Percentiles rank a stretch among this genome's conserved stretches.
Evolutionary conservation across 2,888 invertebrate species (phyloP).

Genomic region (Hecatera dysodea): DNA sequence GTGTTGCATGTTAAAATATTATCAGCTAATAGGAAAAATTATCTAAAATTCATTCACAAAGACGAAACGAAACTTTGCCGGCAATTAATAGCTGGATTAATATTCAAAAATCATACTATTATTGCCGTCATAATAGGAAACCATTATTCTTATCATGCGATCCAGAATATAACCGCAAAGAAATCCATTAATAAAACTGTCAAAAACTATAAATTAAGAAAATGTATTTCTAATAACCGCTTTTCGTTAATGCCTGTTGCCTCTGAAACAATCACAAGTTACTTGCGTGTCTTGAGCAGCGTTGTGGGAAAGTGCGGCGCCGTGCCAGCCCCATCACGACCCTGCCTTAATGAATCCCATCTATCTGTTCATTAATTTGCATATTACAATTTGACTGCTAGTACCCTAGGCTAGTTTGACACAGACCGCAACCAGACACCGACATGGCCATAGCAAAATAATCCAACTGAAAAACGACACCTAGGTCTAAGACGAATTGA

Average conservation of each 20-base stretch:
- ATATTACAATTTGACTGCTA: conserved; percentile 81
- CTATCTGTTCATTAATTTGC: conserved; percentile 86
- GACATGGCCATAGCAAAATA: conserved; percentile 59
- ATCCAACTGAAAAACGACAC: conserved; percentile 45
- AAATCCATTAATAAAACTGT: conserved; percentile 46
- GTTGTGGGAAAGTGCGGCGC: conserved; percentile 77
- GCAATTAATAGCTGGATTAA: conserved; percentile 26
- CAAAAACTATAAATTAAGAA: conserved; percentile 27
- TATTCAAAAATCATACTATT: conserved; percentile 8
- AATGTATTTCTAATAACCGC: conserved; percentile 52
- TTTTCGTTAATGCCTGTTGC: conserved; percentile 53
- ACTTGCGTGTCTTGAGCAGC: conserved; percentile 78
- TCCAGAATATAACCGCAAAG: conserved; percentile 4
- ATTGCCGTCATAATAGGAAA: background rate
- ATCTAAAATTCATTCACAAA: conserved; percentile 5
- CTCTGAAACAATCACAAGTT: conserved; percentile 65
- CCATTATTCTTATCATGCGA: conserved; percentile 42
- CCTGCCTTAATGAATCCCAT: conserved; percentile 81
- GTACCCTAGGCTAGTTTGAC: conserved; percentile 74
- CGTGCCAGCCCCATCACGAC: conserved; percentile 80
- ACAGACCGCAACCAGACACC: conserved; percentile 68
- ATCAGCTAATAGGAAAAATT: background rate
- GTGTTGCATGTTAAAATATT: conserved; percentile 1
- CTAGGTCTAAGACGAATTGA: conserved; percentile 15
- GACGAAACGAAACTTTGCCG: background rate